Percentiles rank a stretch among this genome's conserved stretches.
Evolutionary conservation across 1,140 invertebrate species (phyloP).

Genomic region (Ceratosolen fusciceps): DNA sequence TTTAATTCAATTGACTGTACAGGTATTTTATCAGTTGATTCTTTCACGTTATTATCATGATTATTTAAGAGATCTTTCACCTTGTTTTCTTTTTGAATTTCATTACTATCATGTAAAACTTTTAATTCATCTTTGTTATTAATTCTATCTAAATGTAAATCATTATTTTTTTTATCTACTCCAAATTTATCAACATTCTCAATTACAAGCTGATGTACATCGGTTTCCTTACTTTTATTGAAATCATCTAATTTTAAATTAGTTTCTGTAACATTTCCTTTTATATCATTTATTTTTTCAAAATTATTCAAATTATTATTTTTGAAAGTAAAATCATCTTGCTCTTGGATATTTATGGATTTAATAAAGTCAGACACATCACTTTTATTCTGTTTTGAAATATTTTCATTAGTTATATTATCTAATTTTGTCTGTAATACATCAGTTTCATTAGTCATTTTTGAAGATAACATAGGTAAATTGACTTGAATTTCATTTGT

Average conservation of each 20-base stretch:
- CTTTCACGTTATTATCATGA: not conserved
- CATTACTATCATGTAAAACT: not conserved
- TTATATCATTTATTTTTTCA: slow-evolving; percentile 3
- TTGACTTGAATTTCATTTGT: not conserved
- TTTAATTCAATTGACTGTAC: not conserved
- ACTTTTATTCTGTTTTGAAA: not conserved
- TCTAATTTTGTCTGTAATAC: not conserved
- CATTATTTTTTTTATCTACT: not conserved
- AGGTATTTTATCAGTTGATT: not conserved
- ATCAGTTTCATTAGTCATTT: not conserved
- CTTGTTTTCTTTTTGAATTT: not conserved
- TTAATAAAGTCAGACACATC: slow-evolving; percentile 4
- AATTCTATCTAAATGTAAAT: not conserved
- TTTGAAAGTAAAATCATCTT: not conserved
- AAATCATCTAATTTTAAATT: not conserved
- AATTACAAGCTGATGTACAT: not conserved
- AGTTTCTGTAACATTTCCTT: not conserved
- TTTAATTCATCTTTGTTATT: not conserved
- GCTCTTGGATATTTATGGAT: not conserved
- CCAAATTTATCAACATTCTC: not conserved
- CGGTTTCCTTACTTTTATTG: not conserved
- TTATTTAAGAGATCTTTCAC: not conserved
- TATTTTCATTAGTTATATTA: not conserved
- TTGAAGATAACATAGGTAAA: not conserved
- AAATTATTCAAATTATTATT: not conserved